phyloP scores from a whole-genome alignment of 2,888 invertebrate species.

The Caenorhabditis sulstoni region DNA sequence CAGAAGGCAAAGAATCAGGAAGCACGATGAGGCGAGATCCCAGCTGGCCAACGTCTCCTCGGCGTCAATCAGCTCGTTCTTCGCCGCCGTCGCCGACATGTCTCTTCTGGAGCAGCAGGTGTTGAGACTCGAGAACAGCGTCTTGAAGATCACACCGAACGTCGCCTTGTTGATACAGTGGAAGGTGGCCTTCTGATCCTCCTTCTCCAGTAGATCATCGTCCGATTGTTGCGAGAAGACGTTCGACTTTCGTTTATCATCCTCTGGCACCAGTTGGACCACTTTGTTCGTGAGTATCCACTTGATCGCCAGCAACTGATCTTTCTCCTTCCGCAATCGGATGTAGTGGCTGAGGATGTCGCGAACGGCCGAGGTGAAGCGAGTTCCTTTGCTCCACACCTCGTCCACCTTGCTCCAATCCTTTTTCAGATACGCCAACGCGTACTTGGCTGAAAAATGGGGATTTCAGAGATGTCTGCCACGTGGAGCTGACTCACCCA shows the following conservation, averaged over 20 bases:
- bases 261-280: conserved; percentile 65
- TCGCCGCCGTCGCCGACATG: conserved; percentile 25
- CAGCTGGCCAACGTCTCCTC: conserved; percentile 49
- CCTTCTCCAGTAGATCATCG: conserved; percentile 43
- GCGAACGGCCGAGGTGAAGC: conserved; percentile 25
- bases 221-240: conserved; percentile 46
- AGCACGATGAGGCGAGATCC: conserved; percentile 60
- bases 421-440: conserved; percentile 61
- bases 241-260: conserved; percentile 46
- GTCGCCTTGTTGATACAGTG: conserved; percentile 55
- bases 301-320: conserved; percentile 55
- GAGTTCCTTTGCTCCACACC: conserved; percentile 33
- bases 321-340: conserved; percentile 38
- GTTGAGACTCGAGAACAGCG: conserved; percentile 59
- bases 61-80: conserved; percentile 21
- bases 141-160: conserved; percentile 60
- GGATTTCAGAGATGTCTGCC: too few species aligned
- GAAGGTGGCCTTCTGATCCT: conserved; percentile 41
- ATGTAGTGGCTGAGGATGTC: conserved; percentile 60
- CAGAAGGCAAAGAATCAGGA: conserved; percentile 61
- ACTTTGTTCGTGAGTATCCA: conserved; percentile 66
- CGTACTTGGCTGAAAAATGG: conserved; percentile 60
- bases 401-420: conserved; percentile 50
- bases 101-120: conserved; percentile 19
- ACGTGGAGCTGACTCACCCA: conserved; percentile 25